Evolutionary conservation across 2,888 invertebrate genomes (phyloP).

Genomic region (Neria commutata): DNA sequence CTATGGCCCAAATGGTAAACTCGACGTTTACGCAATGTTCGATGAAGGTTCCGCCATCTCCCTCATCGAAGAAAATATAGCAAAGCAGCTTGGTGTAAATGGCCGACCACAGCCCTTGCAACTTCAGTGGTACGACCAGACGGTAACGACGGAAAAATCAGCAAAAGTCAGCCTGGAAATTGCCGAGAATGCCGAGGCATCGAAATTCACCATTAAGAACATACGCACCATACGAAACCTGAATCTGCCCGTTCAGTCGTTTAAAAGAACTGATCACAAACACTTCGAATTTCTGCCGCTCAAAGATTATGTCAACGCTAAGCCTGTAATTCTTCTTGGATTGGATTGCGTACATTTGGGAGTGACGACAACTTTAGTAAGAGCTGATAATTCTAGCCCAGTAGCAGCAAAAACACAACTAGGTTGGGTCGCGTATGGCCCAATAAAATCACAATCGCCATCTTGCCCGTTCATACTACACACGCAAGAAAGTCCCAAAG

Average conservation of each 20-base stretch:
- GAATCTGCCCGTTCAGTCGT: not conserved
- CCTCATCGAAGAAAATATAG: constrained; percentile 13
- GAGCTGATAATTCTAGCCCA: not conserved
- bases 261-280: not conserved
- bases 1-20: constrained; percentile 9
- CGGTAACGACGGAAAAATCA: constrained; percentile 7
- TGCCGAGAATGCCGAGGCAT: not conserved
- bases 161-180: constrained; percentile 15
- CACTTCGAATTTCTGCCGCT: constrained; percentile 3
- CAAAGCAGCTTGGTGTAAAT: constrained; percentile 17
- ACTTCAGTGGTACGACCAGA: constrained; percentile 25
- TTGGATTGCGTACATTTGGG: constrained; percentile 7
- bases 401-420: constrained; percentile 7
- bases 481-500: not conserved
- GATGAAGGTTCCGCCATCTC: constrained; percentile 23
- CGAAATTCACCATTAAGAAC: not conserved
- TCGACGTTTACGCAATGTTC: constrained; percentile 19
- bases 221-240: not conserved
- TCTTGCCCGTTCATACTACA: not conserved
- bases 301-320: constrained; percentile 6
- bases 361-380: not conserved
- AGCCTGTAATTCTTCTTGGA: constrained; percentile 3
- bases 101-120: constrained; percentile 20
- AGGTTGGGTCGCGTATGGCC: constrained; percentile 15
- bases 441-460: not conserved